phyloP scores from a whole-genome alignment of 2,113 vertebrate species.

The Onychostoma macrolepis region DNA sequence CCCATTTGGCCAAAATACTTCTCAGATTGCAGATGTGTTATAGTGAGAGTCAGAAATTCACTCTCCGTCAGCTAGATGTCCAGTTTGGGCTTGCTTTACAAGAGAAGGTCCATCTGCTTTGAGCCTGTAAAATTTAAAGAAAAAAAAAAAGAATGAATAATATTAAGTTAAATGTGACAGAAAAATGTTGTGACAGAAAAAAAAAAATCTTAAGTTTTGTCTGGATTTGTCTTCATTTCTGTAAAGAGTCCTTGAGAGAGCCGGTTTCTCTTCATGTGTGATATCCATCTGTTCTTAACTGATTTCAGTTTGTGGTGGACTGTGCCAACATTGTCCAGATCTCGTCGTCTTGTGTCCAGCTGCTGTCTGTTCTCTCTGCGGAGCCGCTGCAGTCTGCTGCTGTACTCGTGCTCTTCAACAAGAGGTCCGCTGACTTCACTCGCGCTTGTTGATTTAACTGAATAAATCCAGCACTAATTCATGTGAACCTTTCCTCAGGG shows the following conservation, averaged over 20 bases:
- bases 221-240: background rate
- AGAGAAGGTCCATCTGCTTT: background rate
- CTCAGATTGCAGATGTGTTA: constrained; percentile 78
- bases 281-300: background rate
- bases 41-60: constrained; percentile 73
- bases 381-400: constrained; percentile 74
- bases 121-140: background rate
- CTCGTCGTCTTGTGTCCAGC: constrained; percentile 86
- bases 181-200: background rate
- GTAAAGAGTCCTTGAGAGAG: background rate
- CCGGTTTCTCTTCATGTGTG: background rate
- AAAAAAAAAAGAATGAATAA: background rate
- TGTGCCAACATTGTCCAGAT: constrained; percentile 86
- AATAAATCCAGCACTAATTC: background rate
- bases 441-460: background rate
- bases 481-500: constrained; percentile 72
- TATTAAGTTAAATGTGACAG: background rate
- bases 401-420: constrained; percentile 92
- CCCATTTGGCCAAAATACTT: constrained; percentile 95
- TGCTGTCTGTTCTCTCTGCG: constrained; percentile 86
- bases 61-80: too few relatives aligned
- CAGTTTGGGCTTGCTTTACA: background rate
- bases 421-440: constrained; percentile 64
- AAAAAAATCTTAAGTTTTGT: too few relatives aligned
- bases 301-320: constrained; percentile 88